A percentile compares a stretch with the other conserved stretches of the same genome.
phyloP scores from a whole-genome alignment of 2,797 vertebrate genomes.

The Dicrostonyx torquatus region DNA sequence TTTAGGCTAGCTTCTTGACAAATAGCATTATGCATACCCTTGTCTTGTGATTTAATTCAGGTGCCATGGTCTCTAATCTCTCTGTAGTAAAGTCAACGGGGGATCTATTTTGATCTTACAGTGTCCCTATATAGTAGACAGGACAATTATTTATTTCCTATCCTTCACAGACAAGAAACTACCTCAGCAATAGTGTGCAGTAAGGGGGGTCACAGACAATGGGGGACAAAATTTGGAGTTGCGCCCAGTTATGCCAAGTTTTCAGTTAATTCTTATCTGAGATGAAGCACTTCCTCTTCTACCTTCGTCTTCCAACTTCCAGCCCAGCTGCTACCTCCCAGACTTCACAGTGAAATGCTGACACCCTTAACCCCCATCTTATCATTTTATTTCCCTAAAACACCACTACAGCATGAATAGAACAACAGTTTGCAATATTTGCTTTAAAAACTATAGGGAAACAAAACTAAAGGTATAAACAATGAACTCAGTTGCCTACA shows the following conservation, averaged over 20 bases:
- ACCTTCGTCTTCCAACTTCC: not conserved
- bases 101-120: not conserved
- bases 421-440: constrained; percentile 29
- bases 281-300: not conserved
- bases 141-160: not conserved
- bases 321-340: not conserved
- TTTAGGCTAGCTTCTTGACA: not conserved
- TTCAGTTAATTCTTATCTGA: not conserved
- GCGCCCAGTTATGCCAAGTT: not conserved
- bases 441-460: not conserved
- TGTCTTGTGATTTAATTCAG: constrained; percentile 27
- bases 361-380: not conserved
- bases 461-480: constrained; percentile 13
- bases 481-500: not conserved
- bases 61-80: not conserved
- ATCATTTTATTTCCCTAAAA: not conserved
- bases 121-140: not conserved
- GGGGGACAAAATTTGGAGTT: not conserved
- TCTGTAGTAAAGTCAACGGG: not conserved
- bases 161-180: not conserved
- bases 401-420: not conserved
- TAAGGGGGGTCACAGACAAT: not conserved
- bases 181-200: not conserved
- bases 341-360: not conserved
- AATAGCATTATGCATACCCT: not conserved